These are phyloP conservation scores for Silurus asotus DNA, from an alignment of 2,113 vertebrate species.

Conservation along the genomic window DNA sequence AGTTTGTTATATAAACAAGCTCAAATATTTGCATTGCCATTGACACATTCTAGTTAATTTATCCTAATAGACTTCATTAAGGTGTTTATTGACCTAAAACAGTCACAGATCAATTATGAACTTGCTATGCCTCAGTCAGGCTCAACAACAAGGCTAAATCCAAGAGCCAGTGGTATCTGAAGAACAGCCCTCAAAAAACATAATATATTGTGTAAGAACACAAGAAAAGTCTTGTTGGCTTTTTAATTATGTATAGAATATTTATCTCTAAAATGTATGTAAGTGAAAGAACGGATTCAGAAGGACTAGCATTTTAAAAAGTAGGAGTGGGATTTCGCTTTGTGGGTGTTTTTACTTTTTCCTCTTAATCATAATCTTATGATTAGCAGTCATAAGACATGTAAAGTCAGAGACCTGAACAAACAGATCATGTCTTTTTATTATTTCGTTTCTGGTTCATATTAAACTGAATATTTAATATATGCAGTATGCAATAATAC, in stretches of 20 bases:
- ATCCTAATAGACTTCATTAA: not conserved
- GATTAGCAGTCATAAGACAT: not conserved
- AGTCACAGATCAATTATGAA: not conserved
- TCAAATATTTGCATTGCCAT: not conserved
- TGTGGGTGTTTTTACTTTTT: not conserved
- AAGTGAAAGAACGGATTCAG: not conserved
- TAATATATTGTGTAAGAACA: not conserved
- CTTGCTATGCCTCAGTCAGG: not conserved
- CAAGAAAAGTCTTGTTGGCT: too few relatives aligned
- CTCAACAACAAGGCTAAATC: not conserved
- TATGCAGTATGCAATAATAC: not conserved
- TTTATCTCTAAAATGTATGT: not conserved
- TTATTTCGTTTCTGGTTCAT: not conserved
- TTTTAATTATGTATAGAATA: not conserved
- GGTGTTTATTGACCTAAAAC: constrained; percentile 5
- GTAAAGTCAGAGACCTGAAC: not conserved
- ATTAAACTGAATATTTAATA: not conserved
- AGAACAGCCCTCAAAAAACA: not conserved
- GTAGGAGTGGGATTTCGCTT: not conserved
- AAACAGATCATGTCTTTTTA: not conserved
- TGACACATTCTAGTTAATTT: not conserved
- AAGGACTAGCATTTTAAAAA: not conserved
- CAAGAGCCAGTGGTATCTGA: not conserved
- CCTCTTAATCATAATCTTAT: not conserved
- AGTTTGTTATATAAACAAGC: not conserved